Conservation (phyloP, 2,888 invertebrate species). For the Oscheius myriophilus region DNA sequence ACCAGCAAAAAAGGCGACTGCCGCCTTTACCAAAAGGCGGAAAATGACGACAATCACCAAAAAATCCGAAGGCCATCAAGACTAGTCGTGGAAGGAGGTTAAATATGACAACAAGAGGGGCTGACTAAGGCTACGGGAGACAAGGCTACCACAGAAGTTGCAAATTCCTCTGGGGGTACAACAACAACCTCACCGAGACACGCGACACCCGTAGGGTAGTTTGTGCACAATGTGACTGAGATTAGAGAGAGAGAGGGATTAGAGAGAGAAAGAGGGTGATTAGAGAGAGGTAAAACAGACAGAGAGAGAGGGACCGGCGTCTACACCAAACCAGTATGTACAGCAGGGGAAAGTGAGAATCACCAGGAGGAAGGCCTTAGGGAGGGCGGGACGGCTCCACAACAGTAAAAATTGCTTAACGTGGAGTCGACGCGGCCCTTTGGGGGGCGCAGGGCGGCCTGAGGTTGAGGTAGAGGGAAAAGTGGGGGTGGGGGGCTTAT, state of each 20-base stretch:
- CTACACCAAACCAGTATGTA: constrained; percentile 26
- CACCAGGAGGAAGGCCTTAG: neutral
- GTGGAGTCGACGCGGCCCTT: constrained; percentile 7
- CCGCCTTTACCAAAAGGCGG: neutral
- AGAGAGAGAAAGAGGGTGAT: neutral
- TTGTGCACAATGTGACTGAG: neutral
- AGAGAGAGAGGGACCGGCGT: constrained; percentile 17
- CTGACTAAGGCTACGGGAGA: neutral
- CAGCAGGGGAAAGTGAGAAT: constrained; percentile 5
- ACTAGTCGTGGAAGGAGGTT: too few relatives aligned
- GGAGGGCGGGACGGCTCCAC: constrained; percentile 11
- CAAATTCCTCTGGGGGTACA: neutral
- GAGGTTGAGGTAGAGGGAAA: neutral
- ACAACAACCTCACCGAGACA: neutral
- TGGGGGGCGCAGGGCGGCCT: too few relatives aligned
- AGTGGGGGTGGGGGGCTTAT: neutral
- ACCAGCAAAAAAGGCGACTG: too few relatives aligned
- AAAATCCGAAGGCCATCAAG: neutral
- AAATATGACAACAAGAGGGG: neutral
- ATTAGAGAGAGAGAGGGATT: constrained; percentile 3
- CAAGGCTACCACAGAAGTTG: too few relatives aligned
- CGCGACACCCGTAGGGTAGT: neutral
- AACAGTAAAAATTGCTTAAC: constrained; percentile 21
- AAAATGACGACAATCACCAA: neutral
- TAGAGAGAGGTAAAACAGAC: neutral